A percentile compares a stretch with the other conserved stretches of the same genome.
Conservation (phyloP, 1,140 invertebrate species). For the Drosophila malerkotliana region DNA sequence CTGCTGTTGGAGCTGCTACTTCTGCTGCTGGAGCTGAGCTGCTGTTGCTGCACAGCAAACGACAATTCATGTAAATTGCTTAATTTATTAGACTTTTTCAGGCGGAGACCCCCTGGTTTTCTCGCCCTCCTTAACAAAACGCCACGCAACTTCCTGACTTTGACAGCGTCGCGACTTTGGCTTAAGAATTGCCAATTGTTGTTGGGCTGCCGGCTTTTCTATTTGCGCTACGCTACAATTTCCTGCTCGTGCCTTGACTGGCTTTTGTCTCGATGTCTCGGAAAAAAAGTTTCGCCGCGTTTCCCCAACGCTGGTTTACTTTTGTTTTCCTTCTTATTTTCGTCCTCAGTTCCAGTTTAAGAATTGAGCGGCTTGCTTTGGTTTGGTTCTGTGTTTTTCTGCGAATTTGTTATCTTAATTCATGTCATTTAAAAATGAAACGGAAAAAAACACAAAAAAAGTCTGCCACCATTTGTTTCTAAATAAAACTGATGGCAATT, state of each 20-base stretch:
- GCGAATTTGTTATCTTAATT: slow-evolving; percentile 80
- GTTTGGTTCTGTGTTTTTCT: slow-evolving; percentile 48
- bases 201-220: slow-evolving; percentile 55
- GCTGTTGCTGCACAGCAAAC: slow-evolving; percentile 58
- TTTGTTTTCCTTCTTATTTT: slow-evolving; percentile 42
- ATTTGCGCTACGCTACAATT: slow-evolving; percentile 67
- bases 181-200: slow-evolving; percentile 75
- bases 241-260: slow-evolving; percentile 54
- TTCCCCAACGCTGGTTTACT: slow-evolving; percentile 35
- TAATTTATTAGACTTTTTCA: slow-evolving; percentile 79
- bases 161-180: slow-evolving; percentile 73
- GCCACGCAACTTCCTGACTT: slow-evolving; percentile 68
- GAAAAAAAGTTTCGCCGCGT: slow-evolving; percentile 60
- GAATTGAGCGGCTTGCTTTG: slow-evolving; percentile 21
- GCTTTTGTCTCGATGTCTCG: slow-evolving; percentile 64
- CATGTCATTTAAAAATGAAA: slow-evolving; percentile 70
- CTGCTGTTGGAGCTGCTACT: slow-evolving; percentile 10
- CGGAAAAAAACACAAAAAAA: slow-evolving; percentile 37
- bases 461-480: slow-evolving; percentile 70
- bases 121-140: slow-evolving; percentile 5
- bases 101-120: slow-evolving; percentile 33
- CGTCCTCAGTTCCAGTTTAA: slow-evolving; percentile 9
- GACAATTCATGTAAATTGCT: slow-evolving; percentile 82
- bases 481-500: slow-evolving; percentile 78
- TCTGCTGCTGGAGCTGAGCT: background rate